A percentile compares a stretch with the other conserved stretches of the same genome.
Conservation (phyloP, 2,113 vertebrate genomes). For the Gasterosteus aculeatus region DNA sequence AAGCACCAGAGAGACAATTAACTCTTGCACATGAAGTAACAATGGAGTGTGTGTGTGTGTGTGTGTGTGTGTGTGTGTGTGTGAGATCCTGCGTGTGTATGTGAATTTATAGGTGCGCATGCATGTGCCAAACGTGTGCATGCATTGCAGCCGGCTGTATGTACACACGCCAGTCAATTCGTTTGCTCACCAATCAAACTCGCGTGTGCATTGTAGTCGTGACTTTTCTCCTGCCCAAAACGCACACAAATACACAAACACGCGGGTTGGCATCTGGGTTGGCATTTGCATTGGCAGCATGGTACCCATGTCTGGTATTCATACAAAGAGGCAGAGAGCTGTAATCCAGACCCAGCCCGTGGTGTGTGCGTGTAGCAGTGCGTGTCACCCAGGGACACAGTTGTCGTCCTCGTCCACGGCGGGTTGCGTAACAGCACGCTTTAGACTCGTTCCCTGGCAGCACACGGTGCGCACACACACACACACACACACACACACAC, state of each 20-base stretch:
- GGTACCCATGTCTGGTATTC: constrained; percentile 49
- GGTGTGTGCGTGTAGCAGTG: constrained; percentile 20
- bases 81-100: not conserved
- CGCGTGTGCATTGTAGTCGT: constrained; percentile 53
- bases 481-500: constrained; percentile 59
- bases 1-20: constrained; percentile 77
- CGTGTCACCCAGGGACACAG: constrained; percentile 45
- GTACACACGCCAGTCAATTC: constrained; percentile 47
- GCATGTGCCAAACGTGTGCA: constrained; percentile 17
- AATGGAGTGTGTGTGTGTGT: constrained; percentile 35
- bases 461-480: constrained; percentile 47
- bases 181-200: constrained; percentile 70
- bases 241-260: constrained; percentile 27
- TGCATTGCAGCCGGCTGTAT: constrained; percentile 36
- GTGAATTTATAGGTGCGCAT: constrained; percentile 18
- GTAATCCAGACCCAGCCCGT: constrained; percentile 67
- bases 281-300: constrained; percentile 70
- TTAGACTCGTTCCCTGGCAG: constrained; percentile 52
- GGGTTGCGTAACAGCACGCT: constrained; percentile 58
- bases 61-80: constrained; percentile 30
- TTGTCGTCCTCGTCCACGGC: constrained; percentile 15
- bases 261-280: constrained; percentile 60
- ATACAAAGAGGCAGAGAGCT: constrained; percentile 68
- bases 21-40: constrained; percentile 42
- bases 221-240: constrained; percentile 43